Conservation (phyloP, 1,140 invertebrate genomes). For the Antheraea mylitta region DNA sequence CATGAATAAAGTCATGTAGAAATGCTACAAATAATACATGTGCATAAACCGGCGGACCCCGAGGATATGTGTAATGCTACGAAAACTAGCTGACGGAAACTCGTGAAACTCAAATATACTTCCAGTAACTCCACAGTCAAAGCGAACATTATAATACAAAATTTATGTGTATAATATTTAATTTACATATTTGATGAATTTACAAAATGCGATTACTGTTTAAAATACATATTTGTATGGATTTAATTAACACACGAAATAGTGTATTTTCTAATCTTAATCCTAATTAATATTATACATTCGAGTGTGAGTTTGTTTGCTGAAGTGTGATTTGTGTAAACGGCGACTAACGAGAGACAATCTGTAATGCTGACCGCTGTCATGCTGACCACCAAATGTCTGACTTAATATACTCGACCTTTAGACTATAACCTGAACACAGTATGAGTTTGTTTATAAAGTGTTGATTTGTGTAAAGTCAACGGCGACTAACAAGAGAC, state of each 20-base stretch:
- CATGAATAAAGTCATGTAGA: slow-evolving; percentile 1
- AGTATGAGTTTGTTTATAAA: too few species aligned
- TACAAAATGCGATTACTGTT: not conserved
- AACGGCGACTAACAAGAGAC: too few species aligned
- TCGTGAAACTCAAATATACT: not conserved
- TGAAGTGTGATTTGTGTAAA: too few species aligned
- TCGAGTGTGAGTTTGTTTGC: too few species aligned
- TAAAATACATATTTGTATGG: not conserved
- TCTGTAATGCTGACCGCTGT: too few species aligned
- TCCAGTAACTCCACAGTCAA: not conserved
- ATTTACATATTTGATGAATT: slow-evolving; percentile 3
- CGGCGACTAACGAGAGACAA: too few species aligned
- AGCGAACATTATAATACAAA: not conserved
- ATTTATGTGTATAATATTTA: slow-evolving; percentile 1
- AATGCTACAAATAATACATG: slow-evolving; percentile 1
- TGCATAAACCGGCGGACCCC: not conserved
- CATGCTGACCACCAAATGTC: too few species aligned
- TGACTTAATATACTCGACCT: too few species aligned
- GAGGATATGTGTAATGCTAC: slow-evolving; percentile 2
- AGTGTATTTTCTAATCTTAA: too few species aligned
- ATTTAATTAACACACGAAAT: not conserved
- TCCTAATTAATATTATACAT: too few species aligned
- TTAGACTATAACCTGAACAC: too few species aligned
- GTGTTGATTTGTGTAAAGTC: too few species aligned
- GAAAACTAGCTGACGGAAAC: slow-evolving; percentile 1